A percentile compares a stretch with the other conserved stretches of the same genome.
These are phyloP conservation scores for Sebastes itinus DNA, from an alignment of 2,797 vertebrate genomes.

Conservation along the genomic window DNA sequence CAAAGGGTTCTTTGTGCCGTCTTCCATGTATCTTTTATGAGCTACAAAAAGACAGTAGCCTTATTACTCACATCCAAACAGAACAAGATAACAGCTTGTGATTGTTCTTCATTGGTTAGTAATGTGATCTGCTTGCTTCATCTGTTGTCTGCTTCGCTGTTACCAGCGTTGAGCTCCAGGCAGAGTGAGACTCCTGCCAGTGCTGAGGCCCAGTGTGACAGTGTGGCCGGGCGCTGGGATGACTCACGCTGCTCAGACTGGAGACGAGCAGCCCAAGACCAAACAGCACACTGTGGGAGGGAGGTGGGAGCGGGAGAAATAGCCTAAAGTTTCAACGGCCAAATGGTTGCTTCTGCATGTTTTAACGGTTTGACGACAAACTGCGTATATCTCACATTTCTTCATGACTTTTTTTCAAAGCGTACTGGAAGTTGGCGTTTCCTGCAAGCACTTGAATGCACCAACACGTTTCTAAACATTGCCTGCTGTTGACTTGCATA, in stretches of 20 bases:
- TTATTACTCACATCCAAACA: conserved; percentile 5
- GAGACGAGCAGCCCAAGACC: conserved; percentile 28
- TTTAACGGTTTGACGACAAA: not conserved
- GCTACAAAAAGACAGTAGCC: not conserved
- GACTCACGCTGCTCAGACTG: conserved; percentile 39
- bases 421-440: not conserved
- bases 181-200: conserved; percentile 26
- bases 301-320: not conserved
- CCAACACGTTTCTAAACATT: not conserved
- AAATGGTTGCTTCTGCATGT: not conserved
- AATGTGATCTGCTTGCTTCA: conserved; percentile 6
- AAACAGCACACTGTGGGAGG: conserved; percentile 4
- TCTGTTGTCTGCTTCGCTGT: conserved; percentile 15
- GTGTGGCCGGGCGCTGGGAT: conserved; percentile 22
- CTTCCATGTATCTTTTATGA: not conserved
- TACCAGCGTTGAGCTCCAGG: conserved; percentile 28
- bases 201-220: conserved; percentile 18
- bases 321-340: conserved; percentile 8
- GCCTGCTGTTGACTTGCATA: no score
- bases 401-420: not conserved
- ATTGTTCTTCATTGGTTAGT: conserved; percentile 10
- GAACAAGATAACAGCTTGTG: not conserved
- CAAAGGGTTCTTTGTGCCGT: not conserved
- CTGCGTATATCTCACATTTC: not conserved
- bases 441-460: not conserved